Base-by-base conservation (phyloP, 2,113 vertebrate species). In the Zootoca vivipara region DNA sequence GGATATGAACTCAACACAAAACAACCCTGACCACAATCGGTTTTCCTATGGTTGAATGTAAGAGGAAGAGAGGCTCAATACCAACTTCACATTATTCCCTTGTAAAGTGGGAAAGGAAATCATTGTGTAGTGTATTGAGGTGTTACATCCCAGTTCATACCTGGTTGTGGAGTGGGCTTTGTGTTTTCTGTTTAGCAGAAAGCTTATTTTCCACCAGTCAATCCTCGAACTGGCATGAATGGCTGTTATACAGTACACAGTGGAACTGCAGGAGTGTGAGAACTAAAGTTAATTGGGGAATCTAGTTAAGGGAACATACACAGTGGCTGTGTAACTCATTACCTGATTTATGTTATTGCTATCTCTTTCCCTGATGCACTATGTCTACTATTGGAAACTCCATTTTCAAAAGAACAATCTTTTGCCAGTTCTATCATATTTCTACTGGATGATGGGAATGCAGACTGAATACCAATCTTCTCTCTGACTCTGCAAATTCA, bases 301-400 rank as follows among this genome's bases (percentile, higher is more conserved):
- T 77, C 64, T 78, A n/a, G 20, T 13, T 3, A 30, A 86, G 82
- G 52, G 83, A 20, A 81, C 84, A 67, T 70, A 87, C 10, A 22
- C 8, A 77, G 40, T 0, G 18, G 58, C 1, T 81, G 65, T 79
- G 28, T 56, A 80, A 70, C 26, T 70, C 0, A 0, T 84, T 16
- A 77, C 12, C 30, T 6, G 52, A 33, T 75, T 85, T 5, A 67
- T 84, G 89, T 94, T 95, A 95, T 94, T 95, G 94, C 95, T 95
- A 73, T 89, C 87, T 89, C 64, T 80, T 67, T 1, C 75, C 67
- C 1, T 0, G 0, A 0, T 38, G 20, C 3, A 26, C 1, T 72
- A 70, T 28, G 20, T 18, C 28, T 91, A 58, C 8, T n/a, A 28
- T 40, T 38, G 13, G 12, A 75, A 64, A 28, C 24, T 40, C 46